Evolutionary conservation across 2,888 invertebrate species (phyloP).

Genomic region (Cistogaster globosa): DNA sequence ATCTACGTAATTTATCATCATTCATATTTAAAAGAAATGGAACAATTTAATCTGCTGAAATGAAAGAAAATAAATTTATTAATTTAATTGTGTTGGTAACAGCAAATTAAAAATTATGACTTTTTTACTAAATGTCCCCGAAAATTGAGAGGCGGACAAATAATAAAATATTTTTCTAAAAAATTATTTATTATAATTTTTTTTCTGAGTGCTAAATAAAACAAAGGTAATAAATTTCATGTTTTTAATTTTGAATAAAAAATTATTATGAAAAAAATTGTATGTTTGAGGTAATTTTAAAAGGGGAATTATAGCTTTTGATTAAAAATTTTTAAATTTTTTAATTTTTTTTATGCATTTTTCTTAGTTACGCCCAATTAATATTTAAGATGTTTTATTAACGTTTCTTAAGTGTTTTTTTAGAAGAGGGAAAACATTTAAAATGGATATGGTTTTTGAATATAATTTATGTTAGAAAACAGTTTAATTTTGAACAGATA

Average conservation of each 20-base stretch:
- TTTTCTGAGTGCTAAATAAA: not conserved
- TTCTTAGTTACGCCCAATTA: not conserved
- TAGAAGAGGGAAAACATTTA: too few species aligned
- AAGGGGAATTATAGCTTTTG: not conserved
- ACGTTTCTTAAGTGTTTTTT: too few species aligned
- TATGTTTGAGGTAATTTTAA: not conserved
- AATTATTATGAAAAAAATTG: not conserved
- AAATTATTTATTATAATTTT: not conserved
- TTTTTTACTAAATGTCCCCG: constrained; percentile 38
- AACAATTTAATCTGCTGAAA: constrained; percentile 30
- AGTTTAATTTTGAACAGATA: too few species aligned
- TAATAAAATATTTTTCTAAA: not conserved
- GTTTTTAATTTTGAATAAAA: constrained; percentile 19
- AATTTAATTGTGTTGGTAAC: constrained; percentile 47
- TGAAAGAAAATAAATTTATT: constrained; percentile 43
- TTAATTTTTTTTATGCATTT: not conserved
- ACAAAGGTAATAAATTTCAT: constrained; percentile 41
- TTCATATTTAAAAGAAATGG: constrained; percentile 28
- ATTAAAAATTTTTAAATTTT: constrained; percentile 20
- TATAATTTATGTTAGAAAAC: too few species aligned
- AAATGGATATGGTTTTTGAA: too few species aligned
- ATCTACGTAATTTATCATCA: constrained; percentile 67
- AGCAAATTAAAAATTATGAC: constrained; percentile 19
- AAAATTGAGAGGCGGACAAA: not conserved
- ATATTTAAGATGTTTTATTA: not conserved